These are phyloP conservation scores for Pristiophorus japonicus DNA, from an alignment of 2,113 vertebrate genomes.

Conservation along the genomic window DNA sequence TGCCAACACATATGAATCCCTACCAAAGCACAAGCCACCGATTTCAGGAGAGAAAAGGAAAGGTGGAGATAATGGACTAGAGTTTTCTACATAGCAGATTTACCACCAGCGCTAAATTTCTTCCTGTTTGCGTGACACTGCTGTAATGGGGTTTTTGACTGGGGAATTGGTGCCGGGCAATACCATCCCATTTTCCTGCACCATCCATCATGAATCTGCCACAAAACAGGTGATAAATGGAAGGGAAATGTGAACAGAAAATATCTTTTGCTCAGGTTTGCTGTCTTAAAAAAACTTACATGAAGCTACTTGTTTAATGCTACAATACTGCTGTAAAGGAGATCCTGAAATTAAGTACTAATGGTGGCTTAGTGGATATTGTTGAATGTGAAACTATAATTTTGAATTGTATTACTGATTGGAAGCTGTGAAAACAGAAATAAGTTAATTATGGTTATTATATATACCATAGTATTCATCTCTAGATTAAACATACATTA, in stretches of 20 bases:
- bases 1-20: too few species aligned
- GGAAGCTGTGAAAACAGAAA: not conserved
- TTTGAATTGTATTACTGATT: not conserved
- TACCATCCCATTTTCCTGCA: not conserved
- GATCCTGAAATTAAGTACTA: not conserved
- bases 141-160: not conserved
- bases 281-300: not conserved
- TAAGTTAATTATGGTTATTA: not conserved
- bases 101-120: not conserved
- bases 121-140: not conserved
- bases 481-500: not conserved
- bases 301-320: not conserved
- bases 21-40: not conserved
- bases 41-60: not conserved
- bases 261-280: not conserved
- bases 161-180: not conserved
- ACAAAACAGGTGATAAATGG: not conserved
- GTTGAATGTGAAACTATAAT: not conserved
- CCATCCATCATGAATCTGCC: not conserved
- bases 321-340: not conserved
- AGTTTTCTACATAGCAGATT: not conserved
- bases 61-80: not conserved
- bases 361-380: not conserved
- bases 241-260: not conserved
- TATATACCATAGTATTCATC: not conserved